Base-by-base conservation (phyloP, 2,113 vertebrate genomes). In the Melanotaenia duboulayi region DNA sequence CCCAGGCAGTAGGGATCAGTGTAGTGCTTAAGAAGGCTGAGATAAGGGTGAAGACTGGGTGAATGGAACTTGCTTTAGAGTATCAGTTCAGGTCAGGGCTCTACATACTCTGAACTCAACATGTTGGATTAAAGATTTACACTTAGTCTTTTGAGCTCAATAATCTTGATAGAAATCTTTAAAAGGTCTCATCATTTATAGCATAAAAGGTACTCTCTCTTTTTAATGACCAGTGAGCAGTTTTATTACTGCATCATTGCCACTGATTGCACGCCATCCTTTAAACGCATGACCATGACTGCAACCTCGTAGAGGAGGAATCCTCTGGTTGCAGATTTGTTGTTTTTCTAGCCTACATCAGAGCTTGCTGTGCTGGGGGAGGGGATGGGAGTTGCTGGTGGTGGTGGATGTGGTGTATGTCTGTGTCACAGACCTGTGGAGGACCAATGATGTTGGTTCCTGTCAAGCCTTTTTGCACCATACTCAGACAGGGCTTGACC, bases 401-500 rank as follows among this genome's bases (percentile, higher is more conserved):
- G 42, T 44, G 56, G 11, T 9, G 7, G 37, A 48, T 59, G 23
- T 49, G 28, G 42, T 20, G 60, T 82, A 0, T 66, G 65, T 37
- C 58, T 49, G 67, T 50, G 61, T 37, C 65, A 60, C 54, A 57
- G 63, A 77, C 65, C 24, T 76, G 78, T 49, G 74, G 68, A 78
- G 70, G 70, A 73, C 70, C 75, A 56, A 74, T 75, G 81, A 81
- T 85, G 85, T 89, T 88, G 83, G 88, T 82, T 90, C 74, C 87
- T 87, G 90, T 88, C 88, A 90, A 71, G 87, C 71, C 80, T 23
- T 48, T 32, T 68, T 82, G 76, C 81, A 70, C 68, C 71, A 50
- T 78, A 77, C 71, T 87, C 84, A 88, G 86, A 87, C 83, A 85
- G 80, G 83, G 78, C 76, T 83, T 86, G 86, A 86, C 85, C 85